Base-by-base conservation (phyloP, 2,113 vertebrate genomes). In the Salvator merianae region DNA sequence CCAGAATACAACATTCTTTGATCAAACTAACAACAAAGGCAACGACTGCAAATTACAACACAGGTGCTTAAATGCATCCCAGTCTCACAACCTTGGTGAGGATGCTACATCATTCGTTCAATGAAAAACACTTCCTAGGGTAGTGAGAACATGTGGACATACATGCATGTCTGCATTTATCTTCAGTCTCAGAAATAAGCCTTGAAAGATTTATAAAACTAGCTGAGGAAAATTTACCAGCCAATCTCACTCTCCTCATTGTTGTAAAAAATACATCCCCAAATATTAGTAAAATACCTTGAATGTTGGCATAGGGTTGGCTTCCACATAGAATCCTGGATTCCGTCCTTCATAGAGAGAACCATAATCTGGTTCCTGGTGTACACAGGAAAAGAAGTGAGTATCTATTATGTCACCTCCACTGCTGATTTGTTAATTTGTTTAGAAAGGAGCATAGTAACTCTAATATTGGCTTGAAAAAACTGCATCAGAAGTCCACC, bases 221-320 rank as follows among this genome's bases (percentile, higher is more conserved):
- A 13, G 26, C 32, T 63, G 55, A 20, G 38, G 55, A 82, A 74
- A 16, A 53, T 16, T 16, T 30, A 74, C 16, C n/a, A 36, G 22
- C n/a, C 66, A 36, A 13, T 18, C n/a, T 65, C 47, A 28, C 13
- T 32, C 8, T 34, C 28, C 0, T 77, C 30, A n/a, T 3, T 22
- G 8, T n/a, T 69, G 40, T n/a, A n/a, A 3, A 63, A 82, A 34
- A 34, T 30, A 75, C 8, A 66, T n/a, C 14, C 40, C n/a, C 16
- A 65, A 24, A 34, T 66, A 28, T 26, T 34, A 84, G 36, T 14
- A 83, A 5, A 1, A 0, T 96, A 99, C 99, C 97, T 99, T 99
- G 86, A 99, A 98, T 3, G 97, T 98, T 2, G 98, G 98, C 98
- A 99, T 99, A 78, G 99, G 98, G 91, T 99, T 99, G 86, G 98